Evolutionary conservation across 2,888 invertebrate genomes (phyloP).

Genomic region (Crepidodera aurea): DNA sequence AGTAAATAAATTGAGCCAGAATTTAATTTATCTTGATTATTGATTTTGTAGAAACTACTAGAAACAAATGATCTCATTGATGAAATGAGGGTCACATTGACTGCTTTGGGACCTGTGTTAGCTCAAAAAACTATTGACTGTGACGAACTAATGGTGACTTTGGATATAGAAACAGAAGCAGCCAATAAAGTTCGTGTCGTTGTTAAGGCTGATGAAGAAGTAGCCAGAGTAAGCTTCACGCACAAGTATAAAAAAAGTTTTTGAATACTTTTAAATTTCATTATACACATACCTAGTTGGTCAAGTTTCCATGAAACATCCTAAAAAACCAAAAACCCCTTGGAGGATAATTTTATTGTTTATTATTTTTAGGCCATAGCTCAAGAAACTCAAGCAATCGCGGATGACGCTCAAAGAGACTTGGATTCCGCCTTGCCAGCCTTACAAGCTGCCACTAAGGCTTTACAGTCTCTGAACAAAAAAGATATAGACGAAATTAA

Average conservation of each 20-base stretch:
- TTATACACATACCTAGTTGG: no score
- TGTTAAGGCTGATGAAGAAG: slow-evolving; percentile 84
- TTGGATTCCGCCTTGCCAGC: slow-evolving; percentile 88
- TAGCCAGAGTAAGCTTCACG: slow-evolving; percentile 72
- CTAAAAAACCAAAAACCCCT: no score
- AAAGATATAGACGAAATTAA: slow-evolving; percentile 90
- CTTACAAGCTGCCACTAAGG: slow-evolving; percentile 83
- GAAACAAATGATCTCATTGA: slow-evolving; percentile 84
- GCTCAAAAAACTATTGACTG: slow-evolving; percentile 81
- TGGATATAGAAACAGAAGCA: slow-evolving; percentile 81
- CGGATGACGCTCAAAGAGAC: slow-evolving; percentile 86
- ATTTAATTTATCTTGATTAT: no score
- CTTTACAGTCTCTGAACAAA: slow-evolving; percentile 85
- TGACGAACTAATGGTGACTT: slow-evolving; percentile 74
- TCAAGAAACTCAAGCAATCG: slow-evolving; percentile 81
- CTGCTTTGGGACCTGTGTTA: slow-evolving; percentile 81
- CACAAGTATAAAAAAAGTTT: no score
- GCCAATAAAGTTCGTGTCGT: slow-evolving; percentile 82
- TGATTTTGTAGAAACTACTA: slow-evolving; percentile 70
- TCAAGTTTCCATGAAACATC: no score
- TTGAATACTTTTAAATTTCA: no score
- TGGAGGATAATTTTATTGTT: no score
- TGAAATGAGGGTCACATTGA: slow-evolving; percentile 85
- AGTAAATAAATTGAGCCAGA: no score
- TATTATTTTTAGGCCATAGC: slow-evolving; percentile 74